phyloP scores from a whole-genome alignment of 2,797 vertebrate species.

The Acanthiza pusilla region DNA sequence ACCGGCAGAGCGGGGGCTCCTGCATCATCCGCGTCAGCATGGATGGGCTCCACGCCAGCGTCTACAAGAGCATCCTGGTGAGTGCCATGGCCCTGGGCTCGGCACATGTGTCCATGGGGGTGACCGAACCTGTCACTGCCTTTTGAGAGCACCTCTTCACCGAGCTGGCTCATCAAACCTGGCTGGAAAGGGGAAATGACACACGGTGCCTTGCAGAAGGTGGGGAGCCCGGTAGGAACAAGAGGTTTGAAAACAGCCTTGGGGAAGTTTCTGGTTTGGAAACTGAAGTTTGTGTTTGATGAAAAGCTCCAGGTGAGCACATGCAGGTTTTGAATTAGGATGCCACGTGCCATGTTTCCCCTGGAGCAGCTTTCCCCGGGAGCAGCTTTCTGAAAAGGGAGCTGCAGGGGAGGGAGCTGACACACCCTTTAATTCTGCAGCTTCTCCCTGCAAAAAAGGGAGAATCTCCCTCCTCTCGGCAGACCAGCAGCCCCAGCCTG shows the following conservation, averaged over 20 bases:
- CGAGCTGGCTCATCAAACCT: neutral
- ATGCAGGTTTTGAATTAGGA: rapidly evolving
- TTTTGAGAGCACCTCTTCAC: neutral
- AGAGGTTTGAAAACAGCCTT: neutral
- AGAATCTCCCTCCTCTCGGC: neutral
- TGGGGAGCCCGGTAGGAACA: rapidly evolving
- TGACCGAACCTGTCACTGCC: rapidly evolving
- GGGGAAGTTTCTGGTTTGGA: neutral
- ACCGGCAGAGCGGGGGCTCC: constrained; percentile 85
- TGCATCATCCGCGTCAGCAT: constrained; percentile 90
- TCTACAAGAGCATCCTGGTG: constrained; percentile 97
- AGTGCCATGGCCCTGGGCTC: neutral
- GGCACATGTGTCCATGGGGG: rapidly evolving
- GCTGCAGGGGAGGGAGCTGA: neutral
- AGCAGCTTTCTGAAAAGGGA: neutral
- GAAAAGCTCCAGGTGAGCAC: neutral
- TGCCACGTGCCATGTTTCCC: rapidly evolving
- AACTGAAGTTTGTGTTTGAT: neutral
- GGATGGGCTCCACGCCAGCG: constrained; percentile 85
- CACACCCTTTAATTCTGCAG: neutral
- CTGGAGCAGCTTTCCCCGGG: neutral
- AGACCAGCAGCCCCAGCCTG: neutral
- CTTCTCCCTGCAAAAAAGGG: neutral
- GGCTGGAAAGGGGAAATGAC: neutral
- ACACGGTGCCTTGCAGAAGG: neutral